phyloP scores from a whole-genome alignment of 2,113 vertebrate genomes.

The Pardalotus punctatus region DNA sequence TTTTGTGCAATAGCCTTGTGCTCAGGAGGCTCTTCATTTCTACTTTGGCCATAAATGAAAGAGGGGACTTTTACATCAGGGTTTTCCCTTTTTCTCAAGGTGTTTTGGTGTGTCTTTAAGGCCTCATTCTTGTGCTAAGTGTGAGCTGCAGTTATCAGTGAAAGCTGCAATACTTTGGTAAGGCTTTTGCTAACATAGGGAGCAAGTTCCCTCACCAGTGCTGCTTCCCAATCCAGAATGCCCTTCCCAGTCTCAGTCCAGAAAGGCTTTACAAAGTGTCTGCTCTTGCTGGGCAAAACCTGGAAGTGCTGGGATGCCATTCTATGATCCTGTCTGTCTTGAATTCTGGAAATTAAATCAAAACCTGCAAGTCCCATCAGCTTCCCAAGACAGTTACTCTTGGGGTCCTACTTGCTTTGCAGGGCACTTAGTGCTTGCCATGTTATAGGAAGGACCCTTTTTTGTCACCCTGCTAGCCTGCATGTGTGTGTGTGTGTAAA shows the following conservation, averaged over 20 bases:
- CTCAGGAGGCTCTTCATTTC: neutral
- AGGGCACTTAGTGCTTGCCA: accelerated
- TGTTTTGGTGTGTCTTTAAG: neutral
- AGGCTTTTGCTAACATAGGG: neutral
- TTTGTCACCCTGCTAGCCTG: neutral
- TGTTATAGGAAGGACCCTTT: neutral
- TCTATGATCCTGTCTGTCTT: neutral
- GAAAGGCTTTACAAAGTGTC: neutral
- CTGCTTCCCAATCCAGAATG: neutral
- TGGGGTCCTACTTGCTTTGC: neutral
- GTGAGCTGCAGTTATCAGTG: neutral
- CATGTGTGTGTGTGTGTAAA: neutral
- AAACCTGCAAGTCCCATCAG: neutral
- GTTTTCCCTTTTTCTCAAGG: neutral
- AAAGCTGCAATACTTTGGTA: neutral
- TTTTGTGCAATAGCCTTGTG: neutral
- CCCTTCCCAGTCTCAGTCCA: neutral
- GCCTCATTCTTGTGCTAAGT: neutral
- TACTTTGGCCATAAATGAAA: neutral
- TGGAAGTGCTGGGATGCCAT: neutral
- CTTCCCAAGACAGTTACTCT: accelerated
- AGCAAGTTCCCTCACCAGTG: neutral
- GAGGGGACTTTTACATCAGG: accelerated
- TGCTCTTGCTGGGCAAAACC: neutral
- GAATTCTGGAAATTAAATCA: neutral